These are phyloP conservation scores for Novumbra hubbsi DNA, from an alignment of 2,797 vertebrate species.

Conservation along the genomic window DNA sequence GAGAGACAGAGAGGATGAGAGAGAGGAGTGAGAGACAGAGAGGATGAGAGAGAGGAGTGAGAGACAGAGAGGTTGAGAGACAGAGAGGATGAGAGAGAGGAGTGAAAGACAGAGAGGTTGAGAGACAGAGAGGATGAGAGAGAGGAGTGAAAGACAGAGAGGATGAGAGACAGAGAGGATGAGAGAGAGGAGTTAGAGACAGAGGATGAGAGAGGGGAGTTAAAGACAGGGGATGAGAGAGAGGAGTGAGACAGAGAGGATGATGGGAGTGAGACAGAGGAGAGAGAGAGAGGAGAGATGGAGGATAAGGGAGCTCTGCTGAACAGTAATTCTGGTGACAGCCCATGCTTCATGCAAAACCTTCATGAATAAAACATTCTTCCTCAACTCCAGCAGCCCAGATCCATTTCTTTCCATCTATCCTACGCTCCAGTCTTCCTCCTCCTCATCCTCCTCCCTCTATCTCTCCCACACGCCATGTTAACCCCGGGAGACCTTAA, in stretches of 20 bases:
- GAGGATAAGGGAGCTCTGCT: constrained; percentile 32
- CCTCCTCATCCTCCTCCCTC: constrained; percentile 46
- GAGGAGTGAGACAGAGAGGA: background rate
- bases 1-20: background rate
- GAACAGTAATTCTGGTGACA: constrained; percentile 69
- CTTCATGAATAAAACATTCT: constrained; percentile 78
- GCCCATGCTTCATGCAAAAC: constrained; percentile 77
- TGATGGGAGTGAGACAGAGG: constrained; percentile 41
- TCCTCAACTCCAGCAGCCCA: constrained; percentile 59
- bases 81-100: background rate
- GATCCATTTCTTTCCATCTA: constrained; percentile 59
- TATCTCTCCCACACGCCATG: constrained; percentile 65
- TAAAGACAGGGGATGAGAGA: background rate
- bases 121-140: constrained; percentile 28
- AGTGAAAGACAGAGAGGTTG: background rate
- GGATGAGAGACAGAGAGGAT: constrained; percentile 26
- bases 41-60: too few relatives aligned
- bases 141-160: constrained; percentile 41
- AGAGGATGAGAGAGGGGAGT: background rate
- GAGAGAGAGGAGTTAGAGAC: background rate
- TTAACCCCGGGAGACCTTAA: constrained; percentile 77
- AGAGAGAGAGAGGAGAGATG: constrained; percentile 28
- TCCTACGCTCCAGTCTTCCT: constrained; percentile 34
- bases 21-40: background rate
- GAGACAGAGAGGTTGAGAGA: background rate